Percentiles rank a stretch among this genome's conserved stretches.
Evolutionary conservation across 2,113 vertebrate species (phyloP).

Genomic region (Platysternon megacephalum): DNA sequence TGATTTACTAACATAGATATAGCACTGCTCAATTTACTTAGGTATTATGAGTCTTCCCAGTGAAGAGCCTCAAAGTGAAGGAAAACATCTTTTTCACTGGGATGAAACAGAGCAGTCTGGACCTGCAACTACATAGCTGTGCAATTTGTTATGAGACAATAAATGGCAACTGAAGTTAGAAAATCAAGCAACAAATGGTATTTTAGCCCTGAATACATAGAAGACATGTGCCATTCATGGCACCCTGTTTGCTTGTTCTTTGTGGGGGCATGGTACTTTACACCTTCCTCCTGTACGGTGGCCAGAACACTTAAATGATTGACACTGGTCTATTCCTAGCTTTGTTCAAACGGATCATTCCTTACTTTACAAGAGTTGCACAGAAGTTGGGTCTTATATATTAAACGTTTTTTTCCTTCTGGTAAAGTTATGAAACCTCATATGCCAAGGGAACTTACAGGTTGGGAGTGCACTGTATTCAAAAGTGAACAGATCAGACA

Average conservation of each 20-base stretch:
- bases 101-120: conserved; percentile 34
- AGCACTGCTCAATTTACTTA: neutral
- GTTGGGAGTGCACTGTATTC: neutral
- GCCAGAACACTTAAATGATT: neutral
- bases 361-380: neutral
- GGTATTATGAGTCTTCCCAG: neutral
- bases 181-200: conserved; percentile 25
- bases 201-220: conserved; percentile 41
- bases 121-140: neutral
- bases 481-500: neutral
- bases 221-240: conserved; percentile 35
- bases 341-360: neutral
- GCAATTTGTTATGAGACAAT: conserved; percentile 46
- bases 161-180: conserved; percentile 10
- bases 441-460: neutral
- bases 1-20: neutral
- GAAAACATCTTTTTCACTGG: neutral
- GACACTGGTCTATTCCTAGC: neutral
- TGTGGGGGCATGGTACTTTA: neutral
- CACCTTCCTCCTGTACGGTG: neutral
- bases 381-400: neutral
- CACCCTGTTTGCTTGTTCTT: neutral
- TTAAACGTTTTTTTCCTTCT: neutral
- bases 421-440: neutral
- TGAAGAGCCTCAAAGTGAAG: neutral